Conservation (phyloP, 2,797 vertebrate species). For the Phoebastria nigripes region DNA sequence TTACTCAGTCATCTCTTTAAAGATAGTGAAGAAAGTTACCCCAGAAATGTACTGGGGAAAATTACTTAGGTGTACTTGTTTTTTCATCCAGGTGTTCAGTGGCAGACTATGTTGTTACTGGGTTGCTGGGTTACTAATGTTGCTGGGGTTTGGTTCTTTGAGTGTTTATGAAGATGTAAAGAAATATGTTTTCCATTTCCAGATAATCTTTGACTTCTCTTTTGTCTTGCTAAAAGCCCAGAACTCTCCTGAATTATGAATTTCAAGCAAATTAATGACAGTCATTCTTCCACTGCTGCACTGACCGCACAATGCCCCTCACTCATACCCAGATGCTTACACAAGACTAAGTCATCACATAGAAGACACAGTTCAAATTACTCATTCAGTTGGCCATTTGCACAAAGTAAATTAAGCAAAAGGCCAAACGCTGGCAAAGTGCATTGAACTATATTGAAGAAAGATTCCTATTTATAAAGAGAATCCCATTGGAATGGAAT, state of each 20-base stretch:
- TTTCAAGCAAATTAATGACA: background rate
- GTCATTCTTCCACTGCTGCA: background rate
- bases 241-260: background rate
- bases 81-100: background rate
- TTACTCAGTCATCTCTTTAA: background rate
- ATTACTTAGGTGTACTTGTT: background rate
- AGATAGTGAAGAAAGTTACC: background rate
- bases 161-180: background rate
- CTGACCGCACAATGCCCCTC: background rate
- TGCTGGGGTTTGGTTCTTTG: background rate
- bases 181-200: background rate
- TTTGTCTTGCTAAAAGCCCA: background rate
- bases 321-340: background rate
- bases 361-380: background rate
- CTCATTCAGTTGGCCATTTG: background rate
- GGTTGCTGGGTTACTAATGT: background rate
- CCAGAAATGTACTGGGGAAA: background rate
- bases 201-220: background rate
- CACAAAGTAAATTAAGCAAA: conserved; percentile 14
- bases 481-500: background rate
- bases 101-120: background rate
- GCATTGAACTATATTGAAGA: background rate
- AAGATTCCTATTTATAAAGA: background rate
- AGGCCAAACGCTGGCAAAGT: background rate
- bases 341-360: background rate